These are phyloP conservation scores for Myotis planiceps DNA, from an alignment of 2,797 vertebrate genomes.

Conservation along the genomic window DNA sequence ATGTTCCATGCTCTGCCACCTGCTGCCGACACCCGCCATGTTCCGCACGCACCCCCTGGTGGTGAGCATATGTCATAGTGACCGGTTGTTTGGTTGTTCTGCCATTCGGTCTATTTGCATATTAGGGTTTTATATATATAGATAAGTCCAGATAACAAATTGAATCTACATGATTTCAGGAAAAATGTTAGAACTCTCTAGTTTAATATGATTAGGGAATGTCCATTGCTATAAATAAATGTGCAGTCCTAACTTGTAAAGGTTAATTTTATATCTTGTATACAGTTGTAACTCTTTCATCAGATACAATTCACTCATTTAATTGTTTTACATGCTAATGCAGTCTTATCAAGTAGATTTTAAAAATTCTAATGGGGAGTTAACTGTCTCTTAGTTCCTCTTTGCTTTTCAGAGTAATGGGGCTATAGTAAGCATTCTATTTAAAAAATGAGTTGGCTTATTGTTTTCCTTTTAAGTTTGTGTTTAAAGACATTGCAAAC, in stretches of 20 bases:
- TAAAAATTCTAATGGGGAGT: background rate
- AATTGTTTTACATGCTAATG: background rate
- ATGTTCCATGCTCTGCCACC: no score
- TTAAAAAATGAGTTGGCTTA: background rate
- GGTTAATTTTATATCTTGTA: background rate
- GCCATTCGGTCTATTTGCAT: no score
- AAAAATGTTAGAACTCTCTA: background rate
- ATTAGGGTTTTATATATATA: no score
- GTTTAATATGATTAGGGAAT: background rate
- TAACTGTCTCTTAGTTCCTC: background rate
- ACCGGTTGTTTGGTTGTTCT: no score
- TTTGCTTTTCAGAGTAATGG: background rate
- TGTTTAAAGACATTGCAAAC: conserved; percentile 30
- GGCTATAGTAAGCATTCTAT: background rate
- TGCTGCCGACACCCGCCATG: no score
- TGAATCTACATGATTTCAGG: background rate
- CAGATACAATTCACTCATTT: background rate
- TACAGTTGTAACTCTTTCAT: background rate
- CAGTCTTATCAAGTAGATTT: background rate
- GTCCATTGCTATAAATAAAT: background rate
- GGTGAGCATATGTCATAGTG: no score
- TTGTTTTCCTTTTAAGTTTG: background rate
- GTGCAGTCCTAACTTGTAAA: background rate
- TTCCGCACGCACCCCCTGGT: no score
- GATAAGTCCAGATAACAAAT: background rate